Percentiles rank a stretch among this genome's conserved stretches.
Evolutionary conservation across 1,140 invertebrate species (phyloP).

Genomic region (Camponotus vicinus): DNA sequence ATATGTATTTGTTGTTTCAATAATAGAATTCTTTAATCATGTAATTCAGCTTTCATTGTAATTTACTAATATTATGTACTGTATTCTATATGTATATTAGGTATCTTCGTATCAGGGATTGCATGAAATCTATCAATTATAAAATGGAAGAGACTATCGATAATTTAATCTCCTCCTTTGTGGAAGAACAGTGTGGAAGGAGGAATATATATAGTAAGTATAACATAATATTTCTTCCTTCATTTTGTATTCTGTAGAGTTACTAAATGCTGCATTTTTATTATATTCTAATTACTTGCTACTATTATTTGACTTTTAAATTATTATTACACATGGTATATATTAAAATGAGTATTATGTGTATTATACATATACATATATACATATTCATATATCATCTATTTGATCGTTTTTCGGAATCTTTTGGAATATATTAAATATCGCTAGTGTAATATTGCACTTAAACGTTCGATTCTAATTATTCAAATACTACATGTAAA

Average conservation of each 20-base stretch:
- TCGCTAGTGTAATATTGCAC: not conserved
- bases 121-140: constrained; percentile 71
- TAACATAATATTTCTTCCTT: not conserved
- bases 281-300: not conserved
- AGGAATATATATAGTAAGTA: constrained; percentile 70
- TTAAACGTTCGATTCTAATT: constrained; percentile 38
- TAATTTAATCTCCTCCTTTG: constrained; percentile 67
- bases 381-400: not conserved
- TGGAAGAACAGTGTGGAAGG: constrained; percentile 58
- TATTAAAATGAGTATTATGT: too few relatives aligned
- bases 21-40: not conserved
- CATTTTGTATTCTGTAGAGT: not conserved
- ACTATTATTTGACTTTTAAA: not conserved
- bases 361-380: too few relatives aligned
- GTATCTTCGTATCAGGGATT: constrained; percentile 64
- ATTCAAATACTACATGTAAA: constrained; percentile 11
- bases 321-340: too few relatives aligned
- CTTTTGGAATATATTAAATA: not conserved
- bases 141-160: constrained; percentile 65
- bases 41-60: not conserved
- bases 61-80: not conserved
- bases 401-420: not conserved
- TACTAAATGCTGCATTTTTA: not conserved
- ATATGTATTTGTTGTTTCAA: constrained; percentile 76
- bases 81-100: constrained; percentile 38